Evolutionary conservation across 2,113 vertebrate genomes (phyloP).

Genomic region (Pantherophis guttatus): DNA sequence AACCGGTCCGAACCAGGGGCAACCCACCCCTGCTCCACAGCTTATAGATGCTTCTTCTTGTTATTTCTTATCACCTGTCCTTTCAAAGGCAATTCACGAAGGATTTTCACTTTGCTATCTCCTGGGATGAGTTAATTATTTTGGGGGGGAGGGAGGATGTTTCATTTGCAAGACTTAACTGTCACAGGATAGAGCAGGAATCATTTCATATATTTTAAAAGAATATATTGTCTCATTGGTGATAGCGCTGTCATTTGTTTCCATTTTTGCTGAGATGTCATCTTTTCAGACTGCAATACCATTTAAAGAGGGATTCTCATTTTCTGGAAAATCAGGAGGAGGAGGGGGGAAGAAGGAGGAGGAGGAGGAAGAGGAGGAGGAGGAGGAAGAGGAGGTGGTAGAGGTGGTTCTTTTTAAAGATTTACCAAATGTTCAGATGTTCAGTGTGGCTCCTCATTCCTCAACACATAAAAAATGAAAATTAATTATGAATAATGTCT

Average conservation of each 20-base stretch:
- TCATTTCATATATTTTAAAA: conserved; percentile 68
- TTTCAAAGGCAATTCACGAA: conserved; percentile 4
- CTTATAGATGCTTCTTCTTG: background rate
- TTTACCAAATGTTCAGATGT: background rate
- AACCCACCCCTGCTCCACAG: background rate
- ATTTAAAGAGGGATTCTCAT: conserved; percentile 65
- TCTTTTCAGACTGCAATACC: conserved; percentile 70
- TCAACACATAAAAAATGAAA: background rate
- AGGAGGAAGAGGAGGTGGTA: no score
- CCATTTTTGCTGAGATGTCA: conserved; percentile 65
- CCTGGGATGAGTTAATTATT: conserved; percentile 48
- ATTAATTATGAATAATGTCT: background rate
- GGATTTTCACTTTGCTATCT: conserved; percentile 42
- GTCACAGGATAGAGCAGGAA: conserved; percentile 53
- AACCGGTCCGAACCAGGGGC: no score
- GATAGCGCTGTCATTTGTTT: conserved; percentile 70
- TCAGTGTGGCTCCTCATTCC: background rate
- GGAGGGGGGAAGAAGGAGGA: background rate
- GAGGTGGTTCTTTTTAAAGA: background rate
- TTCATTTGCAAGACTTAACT: conserved; percentile 61
- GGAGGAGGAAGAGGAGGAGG: background rate
- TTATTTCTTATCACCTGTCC: background rate
- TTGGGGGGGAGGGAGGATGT: conserved; percentile 11
- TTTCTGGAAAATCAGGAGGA: conserved; percentile 61
- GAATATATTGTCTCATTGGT: conserved; percentile 68